Evolutionary conservation across 1,140 invertebrate genomes (phyloP).

Genomic region (Ips nitidus): DNA sequence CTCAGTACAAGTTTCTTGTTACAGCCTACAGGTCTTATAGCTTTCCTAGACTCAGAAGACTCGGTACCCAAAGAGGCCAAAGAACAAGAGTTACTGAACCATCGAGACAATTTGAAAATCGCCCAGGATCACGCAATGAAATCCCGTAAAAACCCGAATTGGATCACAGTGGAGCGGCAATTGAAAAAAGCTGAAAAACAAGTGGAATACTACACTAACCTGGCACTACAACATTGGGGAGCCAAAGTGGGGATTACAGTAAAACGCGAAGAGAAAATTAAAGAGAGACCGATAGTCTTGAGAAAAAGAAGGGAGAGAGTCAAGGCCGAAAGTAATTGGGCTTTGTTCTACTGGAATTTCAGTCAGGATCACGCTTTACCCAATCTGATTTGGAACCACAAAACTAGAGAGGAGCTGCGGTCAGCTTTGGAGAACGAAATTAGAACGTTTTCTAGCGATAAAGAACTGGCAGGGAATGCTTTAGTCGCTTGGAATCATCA

Average conservation of each 20-base stretch:
- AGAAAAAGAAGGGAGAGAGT: conserved; percentile 87
- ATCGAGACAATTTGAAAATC: conserved; percentile 93
- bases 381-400: conserved; percentile 99
- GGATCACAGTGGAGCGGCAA: conserved; percentile 70
- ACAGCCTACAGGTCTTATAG: conserved; percentile 84
- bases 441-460: conserved; percentile 83
- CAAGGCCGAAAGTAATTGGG: conserved; percentile 91
- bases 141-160: conserved; percentile 65
- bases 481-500: conserved; percentile 97
- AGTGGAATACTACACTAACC: conserved; percentile 68
- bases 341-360: conserved; percentile 95
- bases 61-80: conserved; percentile 73
- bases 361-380: conserved; percentile 91
- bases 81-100: conserved; percentile 69
- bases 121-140: conserved; percentile 79
- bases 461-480: conserved; percentile 79
- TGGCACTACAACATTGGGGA: conserved; percentile 89
- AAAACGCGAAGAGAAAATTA: conserved; percentile 64
- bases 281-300: conserved; percentile 81
- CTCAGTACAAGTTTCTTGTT: conserved; percentile 8
- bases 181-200: conserved; percentile 79
- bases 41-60: conserved; percentile 86
- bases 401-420: conserved; percentile 93
- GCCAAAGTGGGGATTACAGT: conserved; percentile 70
- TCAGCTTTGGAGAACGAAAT: conserved; percentile 94